Percentiles rank a stretch among this genome's conserved stretches.
These are phyloP conservation scores for Agrochola circellaris DNA, from an alignment of 2,888 invertebrate species.

Conservation along the genomic window DNA sequence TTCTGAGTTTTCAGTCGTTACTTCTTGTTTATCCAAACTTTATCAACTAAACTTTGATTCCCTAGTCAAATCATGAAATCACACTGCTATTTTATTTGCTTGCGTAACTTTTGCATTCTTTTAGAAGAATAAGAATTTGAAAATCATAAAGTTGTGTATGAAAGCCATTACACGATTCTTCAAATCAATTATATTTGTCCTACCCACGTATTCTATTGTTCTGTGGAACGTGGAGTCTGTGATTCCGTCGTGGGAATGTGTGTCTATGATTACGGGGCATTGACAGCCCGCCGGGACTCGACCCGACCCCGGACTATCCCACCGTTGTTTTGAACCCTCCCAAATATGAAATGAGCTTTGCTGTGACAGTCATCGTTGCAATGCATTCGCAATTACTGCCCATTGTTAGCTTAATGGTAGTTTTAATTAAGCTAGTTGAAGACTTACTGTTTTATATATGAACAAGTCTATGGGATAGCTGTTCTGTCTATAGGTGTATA, in stretches of 20 bases:
- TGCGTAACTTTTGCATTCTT: slow-evolving; percentile 30
- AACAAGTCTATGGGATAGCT: slow-evolving; percentile 2
- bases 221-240: slow-evolving; percentile 48
- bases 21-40: slow-evolving; percentile 40
- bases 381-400: slow-evolving; percentile 68
- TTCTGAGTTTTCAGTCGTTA: slow-evolving; percentile 40
- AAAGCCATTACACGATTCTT: slow-evolving; percentile 43
- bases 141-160: slow-evolving; percentile 21
- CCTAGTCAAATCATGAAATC: slow-evolving; percentile 54
- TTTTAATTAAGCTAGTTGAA: slow-evolving; percentile 62
- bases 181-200: slow-evolving; percentile 63
- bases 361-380: slow-evolving; percentile 67
- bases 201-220: slow-evolving; percentile 62
- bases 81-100: slow-evolving; percentile 32
- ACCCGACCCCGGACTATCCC: slow-evolving; percentile 49
- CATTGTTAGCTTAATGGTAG: slow-evolving; percentile 65
- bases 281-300: slow-evolving; percentile 60
- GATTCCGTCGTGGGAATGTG: slow-evolving; percentile 67
- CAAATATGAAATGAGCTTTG: slow-evolving; percentile 68
- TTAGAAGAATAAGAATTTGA: slow-evolving; percentile 12
- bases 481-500: background rate
- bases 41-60: slow-evolving; percentile 46
- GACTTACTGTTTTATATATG: slow-evolving; percentile 10
- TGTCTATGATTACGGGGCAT: slow-evolving; percentile 63
- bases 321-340: slow-evolving; percentile 70